Percentiles rank a stretch among this genome's conserved stretches.
Conservation (phyloP, 2,888 invertebrate genomes). For the Meteorus cinctellus region DNA sequence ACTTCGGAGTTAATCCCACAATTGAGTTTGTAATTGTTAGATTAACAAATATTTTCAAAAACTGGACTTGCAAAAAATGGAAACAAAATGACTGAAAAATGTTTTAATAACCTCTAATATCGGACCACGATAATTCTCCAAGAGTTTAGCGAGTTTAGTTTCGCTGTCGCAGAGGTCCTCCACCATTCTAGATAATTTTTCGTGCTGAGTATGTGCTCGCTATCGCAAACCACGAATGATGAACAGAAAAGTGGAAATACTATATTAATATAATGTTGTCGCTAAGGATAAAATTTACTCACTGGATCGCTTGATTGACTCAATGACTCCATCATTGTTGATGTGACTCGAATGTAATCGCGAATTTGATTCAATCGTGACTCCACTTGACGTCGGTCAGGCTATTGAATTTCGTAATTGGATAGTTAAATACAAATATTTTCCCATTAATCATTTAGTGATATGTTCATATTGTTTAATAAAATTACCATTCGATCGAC, state of each 20-base stretch:
- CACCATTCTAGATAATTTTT: conserved; percentile 80
- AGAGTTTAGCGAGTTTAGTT: conserved; percentile 78
- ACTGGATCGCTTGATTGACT: conserved; percentile 83
- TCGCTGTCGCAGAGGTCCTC: conserved; percentile 83
- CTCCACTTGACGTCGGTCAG: conserved; percentile 81
- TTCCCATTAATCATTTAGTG: not conserved
- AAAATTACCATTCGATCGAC: conserved; percentile 64
- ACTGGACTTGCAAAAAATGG: conserved; percentile 1
- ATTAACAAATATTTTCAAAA: too few relatives aligned
- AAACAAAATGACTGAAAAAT: conserved; percentile 2
- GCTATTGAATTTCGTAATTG: conserved; percentile 61
- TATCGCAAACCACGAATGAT: conserved; percentile 45
- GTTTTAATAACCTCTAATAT: conserved; percentile 63
- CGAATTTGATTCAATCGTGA: conserved; percentile 82
- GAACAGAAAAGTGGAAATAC: conserved; percentile 22
- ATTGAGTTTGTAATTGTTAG: too few relatives aligned
- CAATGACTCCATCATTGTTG: conserved; percentile 81
- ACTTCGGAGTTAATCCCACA: too few relatives aligned
- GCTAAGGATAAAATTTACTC: conserved; percentile 57
- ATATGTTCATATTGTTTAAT: not conserved
- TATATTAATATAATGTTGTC: conserved; percentile 21
- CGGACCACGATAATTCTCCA: conserved; percentile 71
- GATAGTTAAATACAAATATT: not conserved
- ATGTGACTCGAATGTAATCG: conserved; percentile 83
- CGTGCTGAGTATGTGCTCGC: conserved; percentile 73